phyloP scores from a whole-genome alignment of 2,113 vertebrate genomes.

The Cheirogaleus medius region DNA sequence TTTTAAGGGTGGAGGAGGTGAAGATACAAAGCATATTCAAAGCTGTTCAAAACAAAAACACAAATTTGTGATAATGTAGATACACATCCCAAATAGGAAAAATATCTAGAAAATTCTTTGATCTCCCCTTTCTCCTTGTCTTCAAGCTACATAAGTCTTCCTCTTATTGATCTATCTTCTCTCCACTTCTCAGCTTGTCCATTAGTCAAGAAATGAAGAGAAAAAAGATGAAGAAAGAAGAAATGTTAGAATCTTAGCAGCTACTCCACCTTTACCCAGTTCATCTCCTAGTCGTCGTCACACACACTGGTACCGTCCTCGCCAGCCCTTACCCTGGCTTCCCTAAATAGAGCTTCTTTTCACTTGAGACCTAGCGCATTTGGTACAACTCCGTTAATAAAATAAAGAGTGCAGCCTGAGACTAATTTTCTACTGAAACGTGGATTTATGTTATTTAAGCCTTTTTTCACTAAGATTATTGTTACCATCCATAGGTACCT shows the following conservation, averaged over 20 bases:
- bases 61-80: neutral
- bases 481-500: neutral
- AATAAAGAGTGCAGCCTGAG: neutral
- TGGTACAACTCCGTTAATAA: neutral
- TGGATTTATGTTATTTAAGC: neutral
- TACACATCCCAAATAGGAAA: neutral
- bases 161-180: neutral
- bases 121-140: neutral
- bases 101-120: neutral
- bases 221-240: neutral
- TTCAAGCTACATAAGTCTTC: neutral
- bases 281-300: neutral
- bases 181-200: neutral
- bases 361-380: neutral
- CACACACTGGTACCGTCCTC: neutral
- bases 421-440: neutral
- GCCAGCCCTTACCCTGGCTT: neutral
- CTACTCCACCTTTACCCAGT: neutral
- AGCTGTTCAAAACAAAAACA: neutral
- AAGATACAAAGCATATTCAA: neutral
- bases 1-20: neutral
- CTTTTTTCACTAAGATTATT: neutral
- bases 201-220: neutral
- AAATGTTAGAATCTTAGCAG: neutral
- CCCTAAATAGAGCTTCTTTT: neutral